Evolutionary conservation across 92 coral and sea anemone species (phyloP).

Genomic region (Micromussa lordhowensis): DNA sequence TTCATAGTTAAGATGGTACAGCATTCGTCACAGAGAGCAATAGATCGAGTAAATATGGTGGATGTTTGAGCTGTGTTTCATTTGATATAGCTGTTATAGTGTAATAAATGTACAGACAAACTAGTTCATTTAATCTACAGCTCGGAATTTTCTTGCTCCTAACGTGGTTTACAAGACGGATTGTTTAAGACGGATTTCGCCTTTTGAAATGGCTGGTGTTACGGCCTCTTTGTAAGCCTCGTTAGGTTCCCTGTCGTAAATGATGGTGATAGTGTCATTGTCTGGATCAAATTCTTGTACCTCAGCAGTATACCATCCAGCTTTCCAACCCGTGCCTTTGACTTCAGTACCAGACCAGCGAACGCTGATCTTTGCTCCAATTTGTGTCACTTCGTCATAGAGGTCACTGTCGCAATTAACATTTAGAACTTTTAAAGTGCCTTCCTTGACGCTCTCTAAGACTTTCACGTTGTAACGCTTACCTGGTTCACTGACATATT

Average conservation of each 20-base stretch:
- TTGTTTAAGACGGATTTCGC: background rate
- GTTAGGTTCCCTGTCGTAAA: background rate
- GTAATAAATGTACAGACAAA: too few relatives aligned
- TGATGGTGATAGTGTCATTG: background rate
- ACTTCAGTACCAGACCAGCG: too few relatives aligned
- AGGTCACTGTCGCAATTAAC: background rate
- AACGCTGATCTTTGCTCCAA: background rate
- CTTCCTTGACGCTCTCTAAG: conserved; percentile 29
- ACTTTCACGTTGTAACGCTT: conserved; percentile 2
- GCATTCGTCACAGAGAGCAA: too few relatives aligned
- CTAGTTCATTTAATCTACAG: background rate
- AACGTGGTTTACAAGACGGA: background rate
- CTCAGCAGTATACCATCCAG: background rate
- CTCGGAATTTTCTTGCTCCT: too few relatives aligned
- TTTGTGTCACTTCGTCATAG: background rate
- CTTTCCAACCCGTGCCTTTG: too few relatives aligned
- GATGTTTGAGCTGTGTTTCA: too few relatives aligned
- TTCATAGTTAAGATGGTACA: too few relatives aligned
- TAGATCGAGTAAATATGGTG: too few relatives aligned
- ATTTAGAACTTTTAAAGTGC: conserved; percentile 8
- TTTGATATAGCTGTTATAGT: too few relatives aligned
- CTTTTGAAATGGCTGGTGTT: background rate
- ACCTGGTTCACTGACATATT: conserved; percentile 30
- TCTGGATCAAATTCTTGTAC: conserved; percentile 4
- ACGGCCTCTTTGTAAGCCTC: background rate